Base-by-base conservation (phyloP, 1,140 invertebrate species). In the Pachyrhynchus sulphureomaculatus region DNA sequence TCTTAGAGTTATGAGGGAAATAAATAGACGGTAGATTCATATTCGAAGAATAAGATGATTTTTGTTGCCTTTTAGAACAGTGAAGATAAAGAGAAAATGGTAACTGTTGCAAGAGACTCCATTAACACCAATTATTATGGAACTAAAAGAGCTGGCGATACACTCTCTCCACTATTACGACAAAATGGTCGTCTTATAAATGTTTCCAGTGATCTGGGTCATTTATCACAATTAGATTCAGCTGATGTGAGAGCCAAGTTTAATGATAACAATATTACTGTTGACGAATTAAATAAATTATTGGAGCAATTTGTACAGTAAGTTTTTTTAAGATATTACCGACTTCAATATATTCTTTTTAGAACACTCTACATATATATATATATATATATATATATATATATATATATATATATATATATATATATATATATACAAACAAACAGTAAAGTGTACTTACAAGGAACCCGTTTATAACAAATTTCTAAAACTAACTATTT, bases 121-220 rank as follows among this genome's bases (percentile, higher is more conserved):
- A 67, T 89, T 0, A 73, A 73, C 32, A 83, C 86, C 0, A 92
- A 92, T 75, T 91, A 86, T 70, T 88, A 85, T 68, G 82, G 79
- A 9, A 80, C 85, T 1, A 65, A 87, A 9, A 77, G 80, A 41
- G 79, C 86, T n/a, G 91, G 86, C 65, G 75, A 87, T 8, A 75
- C 76, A 26, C 69, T 92, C 1, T 88, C 90, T 71, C 88, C 89
- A 8, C 63, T 92, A 4, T 75, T 92, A 4, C 74, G 80, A 32
- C 75, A 83, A 37, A 83, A 87, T 68, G 88, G 85, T 4, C 81
- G 86, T 73, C 86, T 93, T 17, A 84, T 90, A 0, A 88, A 91
- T 75, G 55, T 93, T 0, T 91, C 88, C 0, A 91, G 89, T 75
- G 82, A 81, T 26, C 67, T 64, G 4, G 88, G 88, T 15, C 84